Evolutionary conservation across 2,888 invertebrate genomes (phyloP).

Genomic region (Ichneumoninae sp.): DNA sequence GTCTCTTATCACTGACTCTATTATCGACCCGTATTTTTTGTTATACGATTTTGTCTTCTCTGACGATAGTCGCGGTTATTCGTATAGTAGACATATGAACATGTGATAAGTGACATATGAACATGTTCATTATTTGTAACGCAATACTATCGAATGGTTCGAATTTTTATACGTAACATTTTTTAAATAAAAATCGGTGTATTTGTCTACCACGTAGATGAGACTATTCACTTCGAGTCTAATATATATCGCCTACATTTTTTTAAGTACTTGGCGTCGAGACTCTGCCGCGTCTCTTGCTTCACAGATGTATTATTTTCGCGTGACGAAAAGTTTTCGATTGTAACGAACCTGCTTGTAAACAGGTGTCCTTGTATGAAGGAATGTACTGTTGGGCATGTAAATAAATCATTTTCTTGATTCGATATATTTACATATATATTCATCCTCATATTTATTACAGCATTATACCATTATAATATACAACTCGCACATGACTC

Average conservation of each 20-base stretch:
- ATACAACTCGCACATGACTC: slow-evolving; percentile 53
- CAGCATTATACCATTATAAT: slow-evolving; percentile 76
- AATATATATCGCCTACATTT: neutral
- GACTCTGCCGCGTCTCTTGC: too few species aligned
- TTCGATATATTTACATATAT: neutral
- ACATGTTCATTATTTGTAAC: neutral
- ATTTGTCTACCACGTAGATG: neutral
- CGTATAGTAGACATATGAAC: neutral
- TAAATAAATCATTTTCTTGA: neutral
- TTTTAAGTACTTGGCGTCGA: too few species aligned
- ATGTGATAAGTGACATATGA: neutral
- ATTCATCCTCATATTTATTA: slow-evolving; percentile 72
- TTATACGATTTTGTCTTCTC: slow-evolving; percentile 1
- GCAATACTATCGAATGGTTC: slow-evolving; percentile 1
- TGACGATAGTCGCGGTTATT: neutral
- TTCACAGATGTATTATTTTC: neutral
- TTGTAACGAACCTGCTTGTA: neutral
- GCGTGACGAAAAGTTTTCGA: slow-evolving; percentile 1
- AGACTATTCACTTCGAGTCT: neutral
- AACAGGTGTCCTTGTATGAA: neutral
- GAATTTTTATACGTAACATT: slow-evolving; percentile 23
- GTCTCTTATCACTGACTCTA: slow-evolving; percentile 37
- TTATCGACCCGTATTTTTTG: neutral
- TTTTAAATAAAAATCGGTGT: neutral
- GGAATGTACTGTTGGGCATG: neutral